Conservation (phyloP, 2,113 vertebrate species). For the Uropsilus gracilis region DNA sequence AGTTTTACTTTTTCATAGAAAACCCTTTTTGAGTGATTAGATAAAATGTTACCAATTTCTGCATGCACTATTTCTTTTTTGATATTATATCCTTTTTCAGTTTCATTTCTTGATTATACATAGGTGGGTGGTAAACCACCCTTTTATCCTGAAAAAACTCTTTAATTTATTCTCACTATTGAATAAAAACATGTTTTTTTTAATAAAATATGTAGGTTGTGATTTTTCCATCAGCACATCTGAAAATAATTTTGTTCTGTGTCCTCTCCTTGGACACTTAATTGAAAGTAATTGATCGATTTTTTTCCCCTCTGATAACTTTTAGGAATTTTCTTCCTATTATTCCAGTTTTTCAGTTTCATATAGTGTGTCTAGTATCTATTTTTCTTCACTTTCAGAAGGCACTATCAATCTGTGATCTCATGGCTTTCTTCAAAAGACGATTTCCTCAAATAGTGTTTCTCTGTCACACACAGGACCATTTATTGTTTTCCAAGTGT, state of each 20-base stretch:
- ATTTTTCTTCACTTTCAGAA: neutral
- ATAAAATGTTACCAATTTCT: neutral
- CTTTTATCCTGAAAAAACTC: neutral
- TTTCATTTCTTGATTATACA: neutral
- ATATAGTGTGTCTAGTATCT: neutral
- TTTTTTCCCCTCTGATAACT: neutral
- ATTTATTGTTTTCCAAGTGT: neutral
- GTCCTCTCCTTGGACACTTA: neutral
- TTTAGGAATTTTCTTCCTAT: neutral
- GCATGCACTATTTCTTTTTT: neutral
- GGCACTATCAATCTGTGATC: neutral
- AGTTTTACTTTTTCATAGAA: neutral
- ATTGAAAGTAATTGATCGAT: neutral
- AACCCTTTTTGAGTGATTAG: neutral
- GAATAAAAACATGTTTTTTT: neutral
- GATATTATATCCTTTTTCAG: neutral
- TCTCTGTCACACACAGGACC: neutral
- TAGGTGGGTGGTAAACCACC: neutral
- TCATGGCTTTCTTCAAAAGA: neutral
- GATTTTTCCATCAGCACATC: neutral
- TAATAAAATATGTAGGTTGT: neutral
- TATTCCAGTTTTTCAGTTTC: neutral
- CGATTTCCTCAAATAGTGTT: neutral
- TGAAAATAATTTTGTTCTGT: neutral
- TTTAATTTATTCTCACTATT: neutral